Percentiles rank a stretch among this genome's conserved stretches.
phyloP scores from a whole-genome alignment of 2,888 invertebrate genomes.

The Pseudoips prasinana region DNA sequence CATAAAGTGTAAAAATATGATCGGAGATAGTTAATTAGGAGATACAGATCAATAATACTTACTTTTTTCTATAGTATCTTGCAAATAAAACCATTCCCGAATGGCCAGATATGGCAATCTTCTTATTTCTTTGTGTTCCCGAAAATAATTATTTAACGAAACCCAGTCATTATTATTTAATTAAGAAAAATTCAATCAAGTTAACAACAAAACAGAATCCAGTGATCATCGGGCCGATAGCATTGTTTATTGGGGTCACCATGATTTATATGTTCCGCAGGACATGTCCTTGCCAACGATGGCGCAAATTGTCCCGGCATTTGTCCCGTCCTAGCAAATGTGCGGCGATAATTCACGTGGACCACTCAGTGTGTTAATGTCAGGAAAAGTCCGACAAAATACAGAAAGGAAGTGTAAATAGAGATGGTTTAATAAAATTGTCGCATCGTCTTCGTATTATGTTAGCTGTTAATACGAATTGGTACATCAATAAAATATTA shows the following conservation, averaged over 20 bases:
- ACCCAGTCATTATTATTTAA: too few species aligned
- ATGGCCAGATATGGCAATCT: too few species aligned
- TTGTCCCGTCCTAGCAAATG: slow-evolving; percentile 56
- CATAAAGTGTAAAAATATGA: too few species aligned
- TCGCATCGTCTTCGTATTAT: slow-evolving; percentile 1
- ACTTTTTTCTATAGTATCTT: too few species aligned
- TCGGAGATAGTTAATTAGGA: too few species aligned
- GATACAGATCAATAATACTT: too few species aligned
- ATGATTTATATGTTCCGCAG: slow-evolving; percentile 52
- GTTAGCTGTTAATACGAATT: too few species aligned
- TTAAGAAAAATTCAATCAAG: slow-evolving; percentile 28
- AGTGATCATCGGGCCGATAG: slow-evolving; percentile 32
- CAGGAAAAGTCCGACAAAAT: slow-evolving; percentile 33
- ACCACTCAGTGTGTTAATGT: slow-evolving; percentile 43
- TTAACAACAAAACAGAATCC: slow-evolving; percentile 25
- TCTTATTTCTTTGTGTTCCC: too few species aligned
- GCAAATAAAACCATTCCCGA: too few species aligned
- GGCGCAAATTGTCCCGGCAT: slow-evolving; percentile 55
- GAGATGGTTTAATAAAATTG: slow-evolving; percentile 17
- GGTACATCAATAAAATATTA: too few species aligned
- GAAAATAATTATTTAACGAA: too few species aligned
- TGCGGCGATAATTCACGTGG: slow-evolving; percentile 52
- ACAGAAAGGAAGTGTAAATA: slow-evolving; percentile 31
- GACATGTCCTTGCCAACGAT: slow-evolving; percentile 50
- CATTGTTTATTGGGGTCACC: slow-evolving; percentile 56